phyloP scores from a whole-genome alignment of 2,113 vertebrate species.

The Hyperoodon ampullatus region DNA sequence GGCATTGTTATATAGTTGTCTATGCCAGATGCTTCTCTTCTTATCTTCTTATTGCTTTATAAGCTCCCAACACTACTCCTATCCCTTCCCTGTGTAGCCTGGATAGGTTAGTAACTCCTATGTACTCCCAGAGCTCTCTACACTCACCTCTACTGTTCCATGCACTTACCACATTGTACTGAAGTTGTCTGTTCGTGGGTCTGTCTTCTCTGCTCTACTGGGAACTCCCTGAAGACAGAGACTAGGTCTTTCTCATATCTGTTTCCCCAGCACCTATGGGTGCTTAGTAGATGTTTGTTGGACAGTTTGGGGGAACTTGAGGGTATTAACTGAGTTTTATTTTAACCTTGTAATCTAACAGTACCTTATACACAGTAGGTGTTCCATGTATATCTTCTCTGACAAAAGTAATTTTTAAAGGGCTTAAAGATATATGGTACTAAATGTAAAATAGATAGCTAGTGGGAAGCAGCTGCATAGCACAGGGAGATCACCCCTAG shows the following conservation, averaged over 20 bases:
- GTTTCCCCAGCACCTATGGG: neutral
- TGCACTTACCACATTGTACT: neutral
- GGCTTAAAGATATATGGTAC: too few species aligned
- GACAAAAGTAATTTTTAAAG: neutral
- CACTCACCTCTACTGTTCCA: neutral
- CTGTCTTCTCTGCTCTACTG: slow-evolving; percentile 1
- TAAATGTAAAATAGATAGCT: too few species aligned
- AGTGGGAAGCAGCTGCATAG: too few species aligned
- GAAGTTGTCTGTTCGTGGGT: neutral
- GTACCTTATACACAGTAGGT: neutral
- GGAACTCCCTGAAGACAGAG: neutral
- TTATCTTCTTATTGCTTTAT: neutral
- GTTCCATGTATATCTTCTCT: neutral
- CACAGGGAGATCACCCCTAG: too few species aligned
- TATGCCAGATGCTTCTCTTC: neutral
- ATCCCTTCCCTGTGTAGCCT: neutral
- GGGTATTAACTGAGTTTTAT: neutral
- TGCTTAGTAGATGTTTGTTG: neutral
- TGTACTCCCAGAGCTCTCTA: neutral
- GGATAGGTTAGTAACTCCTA: neutral
- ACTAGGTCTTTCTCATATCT: slow-evolving; percentile 8
- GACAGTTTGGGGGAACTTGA: neutral
- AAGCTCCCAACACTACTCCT: neutral
- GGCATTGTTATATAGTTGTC: neutral
- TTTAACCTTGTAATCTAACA: slow-evolving; percentile 9